Conservation (phyloP, 2,797 vertebrate genomes). For the Tokudaia tokunoshimensis region DNA sequence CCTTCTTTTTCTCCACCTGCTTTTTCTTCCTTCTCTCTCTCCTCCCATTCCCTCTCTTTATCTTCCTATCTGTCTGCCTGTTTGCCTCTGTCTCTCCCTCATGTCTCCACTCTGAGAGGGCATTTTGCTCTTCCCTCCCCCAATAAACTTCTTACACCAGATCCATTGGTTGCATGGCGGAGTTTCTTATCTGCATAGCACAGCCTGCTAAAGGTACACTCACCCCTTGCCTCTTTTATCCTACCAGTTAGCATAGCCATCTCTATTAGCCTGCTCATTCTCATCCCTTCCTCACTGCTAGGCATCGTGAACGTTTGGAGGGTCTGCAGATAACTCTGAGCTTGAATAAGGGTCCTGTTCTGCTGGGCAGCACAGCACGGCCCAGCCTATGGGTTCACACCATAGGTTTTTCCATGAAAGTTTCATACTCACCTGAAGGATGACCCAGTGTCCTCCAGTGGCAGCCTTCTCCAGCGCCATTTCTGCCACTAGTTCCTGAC, state of each 20-base stretch:
- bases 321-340: accelerated
- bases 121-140: not conserved
- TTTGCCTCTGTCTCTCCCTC: not conserved
- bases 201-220: not conserved
- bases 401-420: not conserved
- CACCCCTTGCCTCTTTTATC: not conserved
- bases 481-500: constrained; percentile 91
- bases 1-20: too few relatives aligned
- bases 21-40: too few relatives aligned
- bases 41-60: too few relatives aligned
- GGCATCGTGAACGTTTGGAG: too few relatives aligned
- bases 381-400: too few relatives aligned
- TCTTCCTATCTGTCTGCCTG: not conserved
- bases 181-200: not conserved
- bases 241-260: not conserved
- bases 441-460: constrained; percentile 90
- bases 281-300: not conserved
- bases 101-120: not conserved
- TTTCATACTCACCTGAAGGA: constrained; percentile 89
- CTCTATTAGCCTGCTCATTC: not conserved
- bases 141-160: not conserved
- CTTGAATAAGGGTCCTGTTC: not conserved
- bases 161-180: not conserved
- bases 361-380: accelerated
- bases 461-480: constrained; percentile 87